phyloP scores from a whole-genome alignment of 2,888 invertebrate genomes.

The Drosophila austrosaltans region DNA sequence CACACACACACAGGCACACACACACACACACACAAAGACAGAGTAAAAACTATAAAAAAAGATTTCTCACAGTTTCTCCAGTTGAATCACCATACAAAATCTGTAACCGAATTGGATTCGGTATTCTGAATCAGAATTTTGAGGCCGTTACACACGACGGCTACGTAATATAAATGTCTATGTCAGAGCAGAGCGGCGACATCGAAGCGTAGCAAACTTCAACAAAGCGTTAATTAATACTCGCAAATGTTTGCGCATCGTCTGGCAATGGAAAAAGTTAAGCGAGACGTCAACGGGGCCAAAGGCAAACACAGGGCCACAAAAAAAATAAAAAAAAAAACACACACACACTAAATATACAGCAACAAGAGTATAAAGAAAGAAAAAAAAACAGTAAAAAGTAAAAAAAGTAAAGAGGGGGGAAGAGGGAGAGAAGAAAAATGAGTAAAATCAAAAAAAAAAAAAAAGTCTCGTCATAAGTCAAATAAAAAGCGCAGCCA shows the following conservation, averaged over 20 bases:
- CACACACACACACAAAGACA: not conserved
- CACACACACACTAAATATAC: slow-evolving; percentile 19
- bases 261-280: slow-evolving; percentile 80
- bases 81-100: slow-evolving; percentile 35
- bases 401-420: slow-evolving; percentile 27
- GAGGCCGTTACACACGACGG: slow-evolving; percentile 45
- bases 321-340: slow-evolving; percentile 1
- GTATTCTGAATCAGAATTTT: slow-evolving; percentile 18
- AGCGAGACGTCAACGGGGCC: slow-evolving; percentile 63
- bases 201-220: slow-evolving; percentile 75
- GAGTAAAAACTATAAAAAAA: not conserved
- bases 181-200: slow-evolving; percentile 58
- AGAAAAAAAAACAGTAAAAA: slow-evolving; percentile 19
- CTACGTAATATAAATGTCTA: slow-evolving; percentile 64
- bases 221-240: slow-evolving; percentile 81
- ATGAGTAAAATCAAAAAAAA: not conserved
- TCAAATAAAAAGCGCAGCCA: slow-evolving; percentile 74
- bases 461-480: slow-evolving; percentile 71
- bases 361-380: slow-evolving; percentile 18
- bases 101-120: slow-evolving; percentile 27
- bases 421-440: not conserved
- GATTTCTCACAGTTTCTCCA: not conserved
- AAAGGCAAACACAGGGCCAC: slow-evolving; percentile 49
- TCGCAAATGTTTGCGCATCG: slow-evolving; percentile 80
- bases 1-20: too few relatives aligned